Evolutionary conservation across 2,113 vertebrate genomes (phyloP).

Genomic region (Pungitius pungitius): DNA sequence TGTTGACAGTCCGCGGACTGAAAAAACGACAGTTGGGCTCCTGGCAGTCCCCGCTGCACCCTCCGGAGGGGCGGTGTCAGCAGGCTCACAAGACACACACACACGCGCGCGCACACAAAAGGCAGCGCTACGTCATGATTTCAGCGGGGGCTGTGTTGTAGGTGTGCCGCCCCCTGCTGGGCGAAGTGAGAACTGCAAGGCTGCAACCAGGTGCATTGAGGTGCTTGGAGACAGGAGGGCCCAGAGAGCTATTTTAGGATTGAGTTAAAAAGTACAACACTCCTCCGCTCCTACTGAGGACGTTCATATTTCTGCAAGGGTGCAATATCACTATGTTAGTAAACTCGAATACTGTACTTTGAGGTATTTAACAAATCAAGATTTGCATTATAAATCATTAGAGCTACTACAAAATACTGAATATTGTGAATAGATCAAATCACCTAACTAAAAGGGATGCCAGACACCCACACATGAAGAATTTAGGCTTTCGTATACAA

Average conservation of each 20-base stretch:
- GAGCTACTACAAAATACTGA: background rate
- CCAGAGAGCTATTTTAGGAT: constrained; percentile 5
- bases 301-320: background rate
- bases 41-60: constrained; percentile 51
- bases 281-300: background rate
- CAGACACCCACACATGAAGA: constrained; percentile 12
- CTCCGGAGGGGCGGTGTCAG: constrained; percentile 76
- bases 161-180: constrained; percentile 63
- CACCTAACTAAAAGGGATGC: background rate
- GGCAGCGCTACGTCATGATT: constrained; percentile 79
- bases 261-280: background rate
- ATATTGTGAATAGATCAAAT: background rate
- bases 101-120: constrained; percentile 52
- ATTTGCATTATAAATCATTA: background rate
- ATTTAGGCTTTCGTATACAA: background rate
- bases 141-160: background rate
- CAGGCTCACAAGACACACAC: constrained; percentile 61
- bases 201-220: background rate
- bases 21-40: constrained; percentile 27
- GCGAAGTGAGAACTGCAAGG: constrained; percentile 8
- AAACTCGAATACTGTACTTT: background rate
- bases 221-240: background rate
- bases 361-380: background rate
- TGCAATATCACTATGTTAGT: background rate
- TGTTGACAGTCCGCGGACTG: constrained; percentile 74